Conservation (phyloP, 1,140 invertebrate species). For the Trachymyrmex cornetzi region DNA sequence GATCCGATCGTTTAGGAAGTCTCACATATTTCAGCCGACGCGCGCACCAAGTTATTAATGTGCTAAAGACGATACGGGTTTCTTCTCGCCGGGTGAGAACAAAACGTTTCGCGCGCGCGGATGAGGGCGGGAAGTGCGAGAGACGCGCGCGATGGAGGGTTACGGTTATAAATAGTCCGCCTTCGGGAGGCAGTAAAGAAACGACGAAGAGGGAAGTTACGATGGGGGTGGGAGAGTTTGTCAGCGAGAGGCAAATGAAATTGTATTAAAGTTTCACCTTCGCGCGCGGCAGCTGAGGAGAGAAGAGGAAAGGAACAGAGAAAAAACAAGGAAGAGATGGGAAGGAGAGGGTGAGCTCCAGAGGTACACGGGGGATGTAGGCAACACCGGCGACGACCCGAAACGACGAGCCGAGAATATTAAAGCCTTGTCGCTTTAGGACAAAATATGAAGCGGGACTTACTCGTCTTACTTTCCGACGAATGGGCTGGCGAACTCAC, state of each 20-base stretch:
- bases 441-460: constrained; percentile 74
- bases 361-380: constrained; percentile 33
- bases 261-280: constrained; percentile 80
- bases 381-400: constrained; percentile 55
- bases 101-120: constrained; percentile 70
- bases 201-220: constrained; percentile 71
- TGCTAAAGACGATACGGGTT: constrained; percentile 62
- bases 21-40: constrained; percentile 60
- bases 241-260: constrained; percentile 80
- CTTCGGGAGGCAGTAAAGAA: constrained; percentile 78
- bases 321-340: background rate
- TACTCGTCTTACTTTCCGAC: constrained; percentile 55
- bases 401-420: constrained; percentile 73
- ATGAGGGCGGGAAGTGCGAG: background rate
- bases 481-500: background rate
- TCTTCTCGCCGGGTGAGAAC: constrained; percentile 66
- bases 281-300: constrained; percentile 18
- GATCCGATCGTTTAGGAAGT: constrained; percentile 63
- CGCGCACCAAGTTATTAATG: constrained; percentile 65
- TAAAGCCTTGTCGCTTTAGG: constrained; percentile 78
- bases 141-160: constrained; percentile 60
- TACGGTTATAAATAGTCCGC: constrained; percentile 79
- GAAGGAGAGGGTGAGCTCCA: background rate
- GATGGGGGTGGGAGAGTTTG: constrained; percentile 72
- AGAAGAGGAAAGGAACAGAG: background rate